Evolutionary conservation across 2,888 invertebrate species (phyloP).

Genomic region (Drosophila pseudotalamancana): DNA sequence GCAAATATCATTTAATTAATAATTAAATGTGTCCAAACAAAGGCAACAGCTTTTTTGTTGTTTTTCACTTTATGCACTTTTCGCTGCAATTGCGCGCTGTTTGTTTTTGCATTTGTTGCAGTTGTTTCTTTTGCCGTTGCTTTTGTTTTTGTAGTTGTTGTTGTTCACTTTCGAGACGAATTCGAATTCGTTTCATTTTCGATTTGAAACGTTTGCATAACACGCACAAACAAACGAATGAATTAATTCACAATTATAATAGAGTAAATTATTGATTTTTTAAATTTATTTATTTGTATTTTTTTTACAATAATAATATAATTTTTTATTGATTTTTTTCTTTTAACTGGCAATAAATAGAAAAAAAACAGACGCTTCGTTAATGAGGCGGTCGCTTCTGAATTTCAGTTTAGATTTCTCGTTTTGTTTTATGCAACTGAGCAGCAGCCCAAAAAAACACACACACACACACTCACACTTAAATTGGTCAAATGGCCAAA

Average conservation of each 20-base stretch:
- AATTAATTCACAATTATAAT: slow-evolving; percentile 9
- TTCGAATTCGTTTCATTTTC: slow-evolving; percentile 42
- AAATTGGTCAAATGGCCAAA: slow-evolving; percentile 60
- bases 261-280: background rate
- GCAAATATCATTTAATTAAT: background rate
- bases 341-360: background rate
- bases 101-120: slow-evolving; percentile 14
- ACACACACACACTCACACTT: slow-evolving; percentile 19
- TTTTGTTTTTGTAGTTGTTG: slow-evolving; percentile 3
- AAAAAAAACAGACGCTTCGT: slow-evolving; percentile 1
- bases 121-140: background rate
- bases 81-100: slow-evolving; percentile 31
- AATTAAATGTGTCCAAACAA: background rate
- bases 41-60: slow-evolving; percentile 4
- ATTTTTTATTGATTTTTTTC: slow-evolving; percentile 30
- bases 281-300: slow-evolving; percentile 1
- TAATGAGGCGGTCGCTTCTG: slow-evolving; percentile 21
- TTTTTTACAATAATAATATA: slow-evolving; percentile 15
- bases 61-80: slow-evolving; percentile 27
- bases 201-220: slow-evolving; percentile 69
- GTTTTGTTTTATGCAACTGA: slow-evolving; percentile 73
- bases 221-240: slow-evolving; percentile 64
- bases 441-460: slow-evolving; percentile 35
- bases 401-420: slow-evolving; percentile 48
- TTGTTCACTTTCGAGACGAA: slow-evolving; percentile 41